Evolutionary conservation across 2,797 vertebrate species (phyloP).

Genomic region (Lophius americanus): DNA sequence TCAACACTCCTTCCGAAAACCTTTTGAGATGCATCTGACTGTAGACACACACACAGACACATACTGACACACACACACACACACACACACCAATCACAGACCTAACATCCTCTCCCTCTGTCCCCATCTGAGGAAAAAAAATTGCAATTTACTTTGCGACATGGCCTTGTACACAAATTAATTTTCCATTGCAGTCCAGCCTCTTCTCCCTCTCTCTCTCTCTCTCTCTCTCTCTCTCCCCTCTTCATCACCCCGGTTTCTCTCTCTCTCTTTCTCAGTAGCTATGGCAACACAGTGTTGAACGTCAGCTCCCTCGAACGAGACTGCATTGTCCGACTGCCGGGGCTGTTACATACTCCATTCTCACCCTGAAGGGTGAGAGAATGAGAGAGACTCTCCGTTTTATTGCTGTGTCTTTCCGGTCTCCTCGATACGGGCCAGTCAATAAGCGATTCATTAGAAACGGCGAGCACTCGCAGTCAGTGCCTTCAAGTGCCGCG

Average conservation of each 20-base stretch:
- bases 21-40: constrained; percentile 45
- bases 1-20: constrained; percentile 36
- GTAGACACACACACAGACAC: constrained; percentile 5
- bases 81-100: constrained; percentile 9
- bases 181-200: constrained; percentile 67
- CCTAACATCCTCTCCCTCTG: constrained; percentile 20
- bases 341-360: constrained; percentile 56
- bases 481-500: constrained; percentile 53
- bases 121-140: constrained; percentile 48
- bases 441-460: constrained; percentile 68
- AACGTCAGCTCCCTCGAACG: constrained; percentile 74
- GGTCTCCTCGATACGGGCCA: constrained; percentile 47
- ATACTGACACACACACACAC: constrained; percentile 6
- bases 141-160: constrained; percentile 67
- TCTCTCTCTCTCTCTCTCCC: constrained; percentile 41
- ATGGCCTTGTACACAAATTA: constrained; percentile 75
- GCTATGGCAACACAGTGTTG: constrained; percentile 80
- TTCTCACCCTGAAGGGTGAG: constrained; percentile 39
- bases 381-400: constrained; percentile 12
- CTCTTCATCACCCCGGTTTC: constrained; percentile 41
- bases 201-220: constrained; percentile 43
- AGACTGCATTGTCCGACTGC: constrained; percentile 70
- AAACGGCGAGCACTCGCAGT: constrained; percentile 55
- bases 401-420: constrained; percentile 39
- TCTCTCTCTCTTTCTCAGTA: constrained; percentile 53